Evolutionary conservation across 2,888 invertebrate genomes (phyloP).

Genomic region (Petrolisthes manimaculis): DNA sequence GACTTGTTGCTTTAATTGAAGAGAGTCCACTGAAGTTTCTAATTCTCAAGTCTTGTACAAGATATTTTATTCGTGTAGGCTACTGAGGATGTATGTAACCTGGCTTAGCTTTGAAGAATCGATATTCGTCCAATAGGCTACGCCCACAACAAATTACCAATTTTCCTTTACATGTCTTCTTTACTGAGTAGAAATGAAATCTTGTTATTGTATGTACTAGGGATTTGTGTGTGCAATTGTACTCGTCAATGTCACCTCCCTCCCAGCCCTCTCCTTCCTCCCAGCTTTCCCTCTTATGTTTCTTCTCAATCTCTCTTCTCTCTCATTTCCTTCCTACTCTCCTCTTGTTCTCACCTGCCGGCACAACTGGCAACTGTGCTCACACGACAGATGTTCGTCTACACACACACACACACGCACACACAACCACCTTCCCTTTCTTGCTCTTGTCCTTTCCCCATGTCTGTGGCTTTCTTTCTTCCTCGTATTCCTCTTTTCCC

Average conservation of each 20-base stretch:
- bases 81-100: too few species aligned
- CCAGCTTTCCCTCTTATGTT: not conserved
- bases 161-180: not conserved
- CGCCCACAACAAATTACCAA: not conserved
- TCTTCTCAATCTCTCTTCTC: not conserved
- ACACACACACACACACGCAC: not conserved
- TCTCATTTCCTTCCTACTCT: not conserved
- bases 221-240: too few species aligned
- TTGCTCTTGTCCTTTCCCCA: too few species aligned
- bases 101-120: too few species aligned
- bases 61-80: too few species aligned
- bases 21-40: too few species aligned
- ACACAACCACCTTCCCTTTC: not conserved
- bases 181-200: not conserved
- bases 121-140: too few species aligned
- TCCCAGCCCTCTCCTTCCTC: not conserved
- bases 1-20: too few species aligned
- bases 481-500: too few species aligned
- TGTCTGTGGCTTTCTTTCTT: too few species aligned
- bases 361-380: not conserved
- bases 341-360: not conserved
- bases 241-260: not conserved
- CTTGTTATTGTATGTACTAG: too few species aligned
- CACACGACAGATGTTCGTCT: not conserved
- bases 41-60: too few species aligned